Evolutionary conservation across 35 echinoderm and acorn worm genomes (phyloP).

Genomic region (Heliocidaris tuberculata): DNA sequence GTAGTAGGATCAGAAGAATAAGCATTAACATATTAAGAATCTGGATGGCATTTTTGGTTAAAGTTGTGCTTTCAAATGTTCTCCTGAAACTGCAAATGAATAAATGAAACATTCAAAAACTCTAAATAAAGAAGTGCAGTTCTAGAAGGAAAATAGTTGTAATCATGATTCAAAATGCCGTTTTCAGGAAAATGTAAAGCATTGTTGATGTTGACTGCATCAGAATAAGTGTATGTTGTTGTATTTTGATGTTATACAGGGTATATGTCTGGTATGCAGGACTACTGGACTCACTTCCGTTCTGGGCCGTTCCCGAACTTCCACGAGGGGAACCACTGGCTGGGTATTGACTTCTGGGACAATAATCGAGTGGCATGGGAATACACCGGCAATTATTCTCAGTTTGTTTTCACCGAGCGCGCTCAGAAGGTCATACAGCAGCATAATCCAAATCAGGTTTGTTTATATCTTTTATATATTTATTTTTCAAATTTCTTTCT

Average conservation of each 20-base stretch:
- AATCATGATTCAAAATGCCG: too few relatives aligned
- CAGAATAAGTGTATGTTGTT: not conserved
- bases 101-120: too few relatives aligned
- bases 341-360: conserved; percentile 72
- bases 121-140: too few relatives aligned
- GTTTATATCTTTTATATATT: not conserved
- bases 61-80: too few relatives aligned
- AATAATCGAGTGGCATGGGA: conserved; percentile 63
- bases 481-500: too few relatives aligned
- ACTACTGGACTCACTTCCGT: conserved; percentile 79
- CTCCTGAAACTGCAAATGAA: too few relatives aligned
- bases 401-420: conserved; percentile 66
- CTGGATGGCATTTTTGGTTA: too few relatives aligned
- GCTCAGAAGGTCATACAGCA: conserved; percentile 58
- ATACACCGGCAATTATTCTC: conserved; percentile 68
- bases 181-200: too few relatives aligned
- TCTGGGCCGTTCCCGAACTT: conserved; percentile 52
- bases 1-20: too few relatives aligned
- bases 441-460: conserved; percentile 58
- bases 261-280: conserved; percentile 57
- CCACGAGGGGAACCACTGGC: conserved; percentile 58
- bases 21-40: too few relatives aligned
- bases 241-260: conserved; percentile 10
- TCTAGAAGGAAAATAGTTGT: too few relatives aligned
- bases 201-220: too few relatives aligned